Conservation (phyloP, 2,888 invertebrate genomes). For the Conomelus anceps region DNA sequence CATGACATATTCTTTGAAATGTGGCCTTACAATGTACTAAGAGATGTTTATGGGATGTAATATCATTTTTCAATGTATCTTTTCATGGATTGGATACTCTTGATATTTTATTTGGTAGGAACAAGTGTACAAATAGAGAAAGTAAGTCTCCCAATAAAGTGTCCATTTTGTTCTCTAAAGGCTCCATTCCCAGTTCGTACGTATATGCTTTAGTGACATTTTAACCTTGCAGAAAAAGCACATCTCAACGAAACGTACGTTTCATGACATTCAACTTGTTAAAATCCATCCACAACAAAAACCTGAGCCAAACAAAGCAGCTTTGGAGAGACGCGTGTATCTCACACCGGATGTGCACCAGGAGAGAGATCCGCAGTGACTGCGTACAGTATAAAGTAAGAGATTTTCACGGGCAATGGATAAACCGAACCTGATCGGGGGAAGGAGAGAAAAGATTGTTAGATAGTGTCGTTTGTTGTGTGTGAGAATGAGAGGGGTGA, state of each 20-base stretch:
- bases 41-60: too few species aligned
- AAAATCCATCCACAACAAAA: neutral
- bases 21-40: too few species aligned
- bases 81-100: too few species aligned
- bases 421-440: neutral
- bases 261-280: neutral
- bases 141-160: too few species aligned
- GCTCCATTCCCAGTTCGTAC: too few species aligned
- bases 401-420: neutral
- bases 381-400: neutral
- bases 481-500: neutral
- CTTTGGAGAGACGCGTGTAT: neutral
- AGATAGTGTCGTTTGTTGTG: neutral
- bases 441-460: neutral
- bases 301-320: neutral
- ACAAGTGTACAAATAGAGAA: too few species aligned
- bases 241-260: neutral
- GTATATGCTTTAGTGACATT: neutral
- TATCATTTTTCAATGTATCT: too few species aligned
- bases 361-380: neutral
- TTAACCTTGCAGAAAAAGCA: neutral
- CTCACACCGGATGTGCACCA: neutral
- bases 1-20: too few species aligned
- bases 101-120: too few species aligned
- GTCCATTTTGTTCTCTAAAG: too few species aligned